Evolutionary conservation across 2,113 vertebrate genomes (phyloP).

Genomic region (Oriolus oriolus): DNA sequence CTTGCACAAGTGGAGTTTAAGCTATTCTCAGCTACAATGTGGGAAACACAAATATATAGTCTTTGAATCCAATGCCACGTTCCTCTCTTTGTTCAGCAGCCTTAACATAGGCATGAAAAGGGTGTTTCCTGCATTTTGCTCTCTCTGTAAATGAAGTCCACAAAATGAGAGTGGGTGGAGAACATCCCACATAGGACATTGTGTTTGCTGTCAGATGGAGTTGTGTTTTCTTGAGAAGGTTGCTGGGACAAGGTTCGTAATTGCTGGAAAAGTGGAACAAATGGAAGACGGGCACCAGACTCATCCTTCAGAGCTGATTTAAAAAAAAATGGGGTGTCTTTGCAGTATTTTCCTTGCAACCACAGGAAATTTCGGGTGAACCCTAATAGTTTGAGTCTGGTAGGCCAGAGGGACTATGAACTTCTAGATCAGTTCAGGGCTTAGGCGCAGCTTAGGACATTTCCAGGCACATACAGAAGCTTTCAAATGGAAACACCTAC

Average conservation of each 20-base stretch:
- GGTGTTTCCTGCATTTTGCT: neutral
- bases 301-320: neutral
- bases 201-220: neutral
- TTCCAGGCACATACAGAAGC: neutral
- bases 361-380: neutral
- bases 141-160: neutral
- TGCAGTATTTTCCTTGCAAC: neutral
- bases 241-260: neutral
- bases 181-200: neutral
- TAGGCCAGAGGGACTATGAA: neutral
- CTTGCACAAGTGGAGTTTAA: neutral
- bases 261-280: neutral
- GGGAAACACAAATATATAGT: neutral
- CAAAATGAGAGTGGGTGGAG: neutral
- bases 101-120: neutral
- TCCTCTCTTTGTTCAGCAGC: neutral
- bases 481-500: neutral
- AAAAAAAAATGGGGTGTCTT: neutral
- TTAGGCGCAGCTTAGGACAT: neutral
- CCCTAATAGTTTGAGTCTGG: neutral
- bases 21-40: neutral
- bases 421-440: neutral
- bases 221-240: neutral
- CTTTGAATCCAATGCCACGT: neutral
- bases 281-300: neutral